Evolutionary conservation across 1,140 invertebrate genomes (phyloP), one percentile per base, ranked within the genome.

Genomic region (Drosophila asahinai): DNA sequence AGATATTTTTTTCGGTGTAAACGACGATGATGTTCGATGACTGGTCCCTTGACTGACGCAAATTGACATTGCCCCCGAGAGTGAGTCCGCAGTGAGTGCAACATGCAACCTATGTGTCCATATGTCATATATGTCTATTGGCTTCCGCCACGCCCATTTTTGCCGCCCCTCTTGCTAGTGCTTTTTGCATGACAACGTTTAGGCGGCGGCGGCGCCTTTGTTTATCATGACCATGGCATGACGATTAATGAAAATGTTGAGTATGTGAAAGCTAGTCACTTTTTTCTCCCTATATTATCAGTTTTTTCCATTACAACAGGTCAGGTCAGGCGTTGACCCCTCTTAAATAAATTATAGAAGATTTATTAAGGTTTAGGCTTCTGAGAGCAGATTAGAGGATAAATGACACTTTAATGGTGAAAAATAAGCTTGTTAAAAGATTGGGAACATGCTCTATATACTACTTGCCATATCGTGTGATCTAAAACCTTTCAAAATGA

Each of bases 61-160:
- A 87, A 87, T 87, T 89, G 84, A 87, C 83, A 87, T 87, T 87
- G 83, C 70, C 79, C 78, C 55, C 33, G 8, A 36, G 33, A 36
- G 33, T 36, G 33, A 11, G 11, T 36, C 33, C 64, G 30, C 49
- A 38, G 55, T 38, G 42, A 47, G 38, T 77, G 54, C 70, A 72
- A 73, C 67, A 73, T 73, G 70, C 70, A 73, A 72, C 54, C 7
- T 11, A 48, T 71, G 42, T 70, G 65, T 67, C 45, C 62, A 25
- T 57, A 40, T 60, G 58, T 70, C 33, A 40, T 65, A 25, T 57
- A 33, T 63, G 58, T 70, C 33, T 54, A 74, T 49, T 68, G 40
- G 60, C 51, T 66, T 63, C 67, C 65, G 65, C 62, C 61, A 57
- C 65, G 65, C 70, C 59, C 45, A 51, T 14, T 52, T 43, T 38